These are phyloP conservation scores for Falcaria lacertinaria DNA, from an alignment of 2,888 invertebrate genomes.

Conservation along the genomic window DNA sequence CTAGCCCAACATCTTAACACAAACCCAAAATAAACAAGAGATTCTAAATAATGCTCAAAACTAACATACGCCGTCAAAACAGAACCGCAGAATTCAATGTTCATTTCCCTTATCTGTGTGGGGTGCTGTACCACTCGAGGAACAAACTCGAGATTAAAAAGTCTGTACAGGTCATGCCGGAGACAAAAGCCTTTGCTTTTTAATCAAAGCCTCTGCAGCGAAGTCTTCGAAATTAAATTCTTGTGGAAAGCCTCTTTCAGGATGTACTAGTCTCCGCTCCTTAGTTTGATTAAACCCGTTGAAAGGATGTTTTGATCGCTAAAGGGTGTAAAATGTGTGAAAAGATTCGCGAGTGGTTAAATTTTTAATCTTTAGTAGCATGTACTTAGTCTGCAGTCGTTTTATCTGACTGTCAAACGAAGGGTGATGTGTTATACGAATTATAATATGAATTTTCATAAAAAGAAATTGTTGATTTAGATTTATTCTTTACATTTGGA, in stretches of 20 bases:
- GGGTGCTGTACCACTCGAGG: slow-evolving; percentile 7
- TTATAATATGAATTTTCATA: too few species aligned
- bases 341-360: background rate
- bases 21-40: too few species aligned
- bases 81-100: slow-evolving; percentile 1
- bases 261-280: background rate
- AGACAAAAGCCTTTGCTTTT: slow-evolving; percentile 31
- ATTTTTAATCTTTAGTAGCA: too few species aligned
- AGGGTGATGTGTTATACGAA: too few species aligned
- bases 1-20: too few species aligned
- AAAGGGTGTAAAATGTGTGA: background rate
- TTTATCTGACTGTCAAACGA: too few species aligned
- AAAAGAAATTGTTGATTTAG: too few species aligned
- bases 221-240: slow-evolving; percentile 15
- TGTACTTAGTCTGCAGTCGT: too few species aligned
- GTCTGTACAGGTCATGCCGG: slow-evolving; percentile 15
- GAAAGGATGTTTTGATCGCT: background rate
- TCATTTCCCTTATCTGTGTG: slow-evolving; percentile 6
- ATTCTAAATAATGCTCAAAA: background rate
- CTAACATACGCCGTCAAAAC: background rate
- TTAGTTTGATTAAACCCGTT: slow-evolving; percentile 1
- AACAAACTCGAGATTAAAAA: slow-evolving; percentile 27
- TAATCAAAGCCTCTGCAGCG: slow-evolving; percentile 24
- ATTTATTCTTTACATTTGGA: too few species aligned
- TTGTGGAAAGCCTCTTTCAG: slow-evolving; percentile 5